A percentile compares a stretch with the other conserved stretches of the same genome.
phyloP scores from a whole-genome alignment of 2,888 invertebrate species.

The Dendrolimus pini region DNA sequence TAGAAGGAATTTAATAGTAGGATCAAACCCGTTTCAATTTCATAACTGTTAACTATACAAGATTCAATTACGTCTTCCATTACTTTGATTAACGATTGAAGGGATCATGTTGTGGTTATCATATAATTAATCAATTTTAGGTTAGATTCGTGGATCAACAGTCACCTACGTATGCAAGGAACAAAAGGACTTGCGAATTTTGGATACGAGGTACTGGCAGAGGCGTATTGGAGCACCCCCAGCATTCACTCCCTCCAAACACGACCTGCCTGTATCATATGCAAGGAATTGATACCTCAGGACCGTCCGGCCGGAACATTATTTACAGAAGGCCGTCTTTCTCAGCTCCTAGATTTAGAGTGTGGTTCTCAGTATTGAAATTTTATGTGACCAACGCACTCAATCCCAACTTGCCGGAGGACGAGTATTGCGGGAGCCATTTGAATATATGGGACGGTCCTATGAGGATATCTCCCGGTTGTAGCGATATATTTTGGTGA shows the following conservation, averaged over 20 bases:
- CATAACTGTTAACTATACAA: background rate
- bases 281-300: conserved; percentile 78
- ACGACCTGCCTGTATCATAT: conserved; percentile 93
- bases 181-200: conserved; percentile 90
- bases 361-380: conserved; percentile 91
- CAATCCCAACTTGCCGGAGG: conserved; percentile 80
- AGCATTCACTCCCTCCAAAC: conserved; percentile 90
- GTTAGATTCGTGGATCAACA: conserved; percentile 90
- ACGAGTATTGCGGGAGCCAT: conserved; percentile 88
- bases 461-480: conserved; percentile 83
- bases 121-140: conserved; percentile 67
- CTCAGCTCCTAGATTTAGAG: conserved; percentile 83
- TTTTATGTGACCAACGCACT: conserved; percentile 85
- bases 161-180: conserved; percentile 89
- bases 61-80: conserved; percentile 8
- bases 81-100: conserved; percentile 23
- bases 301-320: conserved; percentile 74
- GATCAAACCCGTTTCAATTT: no score
- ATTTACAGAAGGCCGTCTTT: conserved; percentile 75
- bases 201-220: conserved; percentile 88
- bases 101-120: conserved; percentile 25
- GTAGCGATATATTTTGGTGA: conserved; percentile 90
- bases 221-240: conserved; percentile 89
- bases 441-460: conserved; percentile 93
- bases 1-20: no score